Evolutionary conservation across 2,113 vertebrate species (phyloP).

Genomic region (Etia nguti): DNA sequence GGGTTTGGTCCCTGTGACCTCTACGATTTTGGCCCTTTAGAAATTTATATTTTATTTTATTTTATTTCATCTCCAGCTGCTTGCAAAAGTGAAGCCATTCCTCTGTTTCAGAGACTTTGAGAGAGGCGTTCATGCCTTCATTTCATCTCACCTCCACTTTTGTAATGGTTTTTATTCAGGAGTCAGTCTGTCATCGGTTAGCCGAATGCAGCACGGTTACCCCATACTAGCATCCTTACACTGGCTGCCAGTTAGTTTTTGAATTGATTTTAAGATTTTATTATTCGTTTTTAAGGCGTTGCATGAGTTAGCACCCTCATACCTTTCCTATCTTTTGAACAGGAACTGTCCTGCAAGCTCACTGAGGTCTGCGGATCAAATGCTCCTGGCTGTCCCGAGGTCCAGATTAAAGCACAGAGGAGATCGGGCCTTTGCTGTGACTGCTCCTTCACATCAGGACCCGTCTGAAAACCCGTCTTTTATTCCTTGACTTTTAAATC

Average conservation of each 20-base stretch:
- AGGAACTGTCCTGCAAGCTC: neutral
- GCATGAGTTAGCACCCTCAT: neutral
- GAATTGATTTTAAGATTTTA: neutral
- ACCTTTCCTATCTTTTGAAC: neutral
- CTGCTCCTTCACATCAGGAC: neutral
- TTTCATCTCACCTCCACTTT: neutral
- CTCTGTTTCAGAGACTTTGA: neutral
- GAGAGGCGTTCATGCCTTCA: neutral
- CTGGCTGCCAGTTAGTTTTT: neutral
- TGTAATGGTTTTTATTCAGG: neutral
- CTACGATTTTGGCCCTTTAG: neutral
- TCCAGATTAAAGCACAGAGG: neutral
- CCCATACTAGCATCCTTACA: neutral
- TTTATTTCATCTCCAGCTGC: neutral
- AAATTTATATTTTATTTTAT: neutral
- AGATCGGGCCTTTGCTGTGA: rapidly evolving
- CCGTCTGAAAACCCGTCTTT: neutral
- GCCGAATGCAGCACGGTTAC: neutral
- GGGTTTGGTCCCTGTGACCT: neutral
- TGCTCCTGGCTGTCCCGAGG: neutral
- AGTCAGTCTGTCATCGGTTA: neutral
- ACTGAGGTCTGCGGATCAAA: rapidly evolving
- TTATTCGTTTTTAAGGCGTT: rapidly evolving
- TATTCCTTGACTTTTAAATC: neutral
- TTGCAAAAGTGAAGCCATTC: neutral